These are phyloP conservation scores for Carlito syrichta DNA, from an alignment of 2,113 vertebrate species.

Conservation along the genomic window DNA sequence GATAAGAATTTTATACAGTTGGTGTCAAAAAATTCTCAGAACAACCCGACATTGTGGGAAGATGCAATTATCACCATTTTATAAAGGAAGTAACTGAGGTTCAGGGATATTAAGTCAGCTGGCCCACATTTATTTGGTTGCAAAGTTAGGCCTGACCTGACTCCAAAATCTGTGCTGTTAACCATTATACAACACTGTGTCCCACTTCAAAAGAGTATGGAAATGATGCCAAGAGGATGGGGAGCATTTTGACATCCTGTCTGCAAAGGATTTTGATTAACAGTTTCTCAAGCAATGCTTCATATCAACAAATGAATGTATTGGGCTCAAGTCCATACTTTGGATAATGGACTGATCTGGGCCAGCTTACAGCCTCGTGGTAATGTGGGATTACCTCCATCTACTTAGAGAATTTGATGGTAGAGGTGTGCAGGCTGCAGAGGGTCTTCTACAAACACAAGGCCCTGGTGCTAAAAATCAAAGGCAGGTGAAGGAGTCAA, in stretches of 20 bases:
- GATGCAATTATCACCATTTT: not conserved
- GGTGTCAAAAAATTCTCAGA: not conserved
- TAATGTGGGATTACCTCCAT: not conserved
- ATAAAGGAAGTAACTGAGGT: not conserved
- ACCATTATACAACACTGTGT: too few species aligned
- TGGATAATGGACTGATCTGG: not conserved
- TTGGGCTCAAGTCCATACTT: not conserved
- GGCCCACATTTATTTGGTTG: not conserved
- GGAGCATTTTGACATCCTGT: not conserved
- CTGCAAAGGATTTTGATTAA: not conserved
- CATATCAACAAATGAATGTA: not conserved
- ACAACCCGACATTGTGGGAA: not conserved
- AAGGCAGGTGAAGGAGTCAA: fast-evolving
- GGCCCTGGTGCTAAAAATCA: not conserved
- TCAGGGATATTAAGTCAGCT: not conserved
- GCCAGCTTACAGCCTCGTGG: too few species aligned
- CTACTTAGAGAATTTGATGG: too few species aligned
- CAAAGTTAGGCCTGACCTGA: not conserved
- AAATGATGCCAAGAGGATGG: too few species aligned
- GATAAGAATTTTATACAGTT: not conserved
- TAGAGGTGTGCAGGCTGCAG: not conserved
- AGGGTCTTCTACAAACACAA: not conserved
- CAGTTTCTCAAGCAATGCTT: not conserved
- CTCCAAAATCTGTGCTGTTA: not conserved
- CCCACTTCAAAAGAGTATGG: not conserved